phyloP scores from a whole-genome alignment of 2,113 vertebrate genomes.

The Salvator merianae region DNA sequence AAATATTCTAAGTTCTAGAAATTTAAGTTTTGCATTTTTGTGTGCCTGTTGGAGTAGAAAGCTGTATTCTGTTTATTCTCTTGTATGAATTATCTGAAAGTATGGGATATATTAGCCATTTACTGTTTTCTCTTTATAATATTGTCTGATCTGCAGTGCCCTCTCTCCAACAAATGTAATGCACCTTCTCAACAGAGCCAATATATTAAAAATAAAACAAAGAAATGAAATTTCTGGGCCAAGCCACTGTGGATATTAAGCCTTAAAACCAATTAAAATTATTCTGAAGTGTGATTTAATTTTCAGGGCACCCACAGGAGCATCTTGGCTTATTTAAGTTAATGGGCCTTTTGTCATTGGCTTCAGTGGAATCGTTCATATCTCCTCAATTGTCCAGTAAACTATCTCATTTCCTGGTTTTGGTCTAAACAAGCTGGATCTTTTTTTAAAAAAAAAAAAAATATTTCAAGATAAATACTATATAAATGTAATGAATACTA shows the following conservation, averaged over 20 bases:
- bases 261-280: conserved; percentile 6
- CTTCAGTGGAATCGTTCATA: not conserved
- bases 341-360: not conserved
- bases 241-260: not conserved
- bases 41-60: not conserved
- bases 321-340: conserved; percentile 19
- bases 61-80: not conserved
- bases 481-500: conserved; percentile 14
- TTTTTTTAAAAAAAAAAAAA: not conserved
- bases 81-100: not conserved
- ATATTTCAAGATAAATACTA: not conserved
- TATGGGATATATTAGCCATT: not conserved
- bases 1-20: no score
- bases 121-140: not conserved
- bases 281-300: conserved; percentile 17
- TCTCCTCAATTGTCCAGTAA: not conserved
- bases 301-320: not conserved
- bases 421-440: conserved; percentile 19
- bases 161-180: fast-evolving
- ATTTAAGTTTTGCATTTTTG: no score
- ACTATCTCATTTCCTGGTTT: conserved; percentile 9
- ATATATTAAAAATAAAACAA: not conserved
- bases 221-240: not conserved
- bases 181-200: not conserved
- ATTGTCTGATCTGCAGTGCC: not conserved